Evolutionary conservation across 2,888 invertebrate species (phyloP), one percentile per base, ranked within the genome.

Genomic region (Caenorhabditis uteleia): DNA sequence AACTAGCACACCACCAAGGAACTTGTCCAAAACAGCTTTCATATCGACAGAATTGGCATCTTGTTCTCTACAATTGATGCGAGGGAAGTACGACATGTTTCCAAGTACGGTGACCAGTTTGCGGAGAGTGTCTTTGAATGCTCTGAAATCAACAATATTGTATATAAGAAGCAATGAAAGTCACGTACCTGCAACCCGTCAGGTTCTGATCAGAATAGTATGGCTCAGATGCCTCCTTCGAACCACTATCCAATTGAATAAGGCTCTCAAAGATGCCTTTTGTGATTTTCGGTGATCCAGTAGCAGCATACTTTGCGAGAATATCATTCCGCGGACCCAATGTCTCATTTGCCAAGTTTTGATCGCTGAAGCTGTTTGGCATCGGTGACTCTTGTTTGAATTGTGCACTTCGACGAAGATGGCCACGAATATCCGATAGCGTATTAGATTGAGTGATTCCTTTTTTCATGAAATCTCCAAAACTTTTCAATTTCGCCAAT

Each of bases 41-140:
- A 56, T 55, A 27, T 40, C 16, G 7, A 26, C 4, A 3, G 16
- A 8, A 16, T 7, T 36, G 4, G 18, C 38, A 8, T 29, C 31
- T 7, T 29, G 14, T 29, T 14, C n/a, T n/a, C n/a, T n/a, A 21
- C 20, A 31, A 33, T 45, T 45, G 5, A 45, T 29, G 16, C 33
- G 45, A 2, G 59, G 59, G 3, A 59, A 29, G 29, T 66, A 56
- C 2, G 59, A 60, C 0, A 92, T 91, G 75, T 90, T 91, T 68
- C 94, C 92, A 29, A 97, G 87, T 50, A 95, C 95, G 75, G 91
- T 88, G 21, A 95, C 88, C 61, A 97, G 86, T 83, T 95, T 95
- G 70, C 91, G 89, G 85, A 95, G 94, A 79, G 89, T 89, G 83
- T 90, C 89, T 38, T 86, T 83, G 81, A 90, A 89, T 34, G 89